Evolutionary conservation across 2,797 vertebrate genomes (phyloP), one percentile per base, ranked within the genome.

Genomic region (Tangara arthus): DNA sequence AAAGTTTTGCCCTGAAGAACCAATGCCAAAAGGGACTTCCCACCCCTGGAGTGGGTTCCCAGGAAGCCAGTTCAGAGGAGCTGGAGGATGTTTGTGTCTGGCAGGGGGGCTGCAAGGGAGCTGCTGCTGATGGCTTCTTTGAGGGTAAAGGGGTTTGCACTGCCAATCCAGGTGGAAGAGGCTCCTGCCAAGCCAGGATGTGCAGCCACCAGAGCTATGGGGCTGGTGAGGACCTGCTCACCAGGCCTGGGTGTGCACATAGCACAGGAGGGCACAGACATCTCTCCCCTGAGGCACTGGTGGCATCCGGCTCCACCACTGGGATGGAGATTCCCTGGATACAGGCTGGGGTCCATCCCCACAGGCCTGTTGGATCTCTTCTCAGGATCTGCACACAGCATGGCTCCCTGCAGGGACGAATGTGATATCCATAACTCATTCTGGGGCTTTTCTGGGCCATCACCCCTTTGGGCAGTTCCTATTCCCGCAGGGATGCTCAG

Each of bases 201-300:
- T 0, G 1, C 39, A 15, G 18, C 92, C 0, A 5, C 37, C 41
- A 4, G 89, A 84, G 79, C 72, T 0, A 0, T 6, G 11, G 64
- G 82, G 80, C 94, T 34, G 46, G 79, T 70, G 82, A 85, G 63
- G 71, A 68, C 72, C 65, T 94, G 94, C 82, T 85, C 1, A 0
- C 79, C 76, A 5, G 6, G 24, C 35, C 82, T 15, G 8, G 53
- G 30, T 42, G 79, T 20, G 5, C 49, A 61, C 2, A 49, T 8
- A 76, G 52, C 68, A 15, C 10, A 11, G 71, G 35, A 59, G 47
- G 56, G 68, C 90, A 72, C 56, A 55, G 70, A 72, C 30, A 14
- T 20, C 56, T 14, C 18, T 8, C 41, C 9, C 27, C 57, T 0
- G 0, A 32, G 57, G 50, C 47, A 55, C 24, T 1, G 2, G 41